Base-by-base conservation (phyloP, 2,888 invertebrate species). In the Boloria selene region DNA sequence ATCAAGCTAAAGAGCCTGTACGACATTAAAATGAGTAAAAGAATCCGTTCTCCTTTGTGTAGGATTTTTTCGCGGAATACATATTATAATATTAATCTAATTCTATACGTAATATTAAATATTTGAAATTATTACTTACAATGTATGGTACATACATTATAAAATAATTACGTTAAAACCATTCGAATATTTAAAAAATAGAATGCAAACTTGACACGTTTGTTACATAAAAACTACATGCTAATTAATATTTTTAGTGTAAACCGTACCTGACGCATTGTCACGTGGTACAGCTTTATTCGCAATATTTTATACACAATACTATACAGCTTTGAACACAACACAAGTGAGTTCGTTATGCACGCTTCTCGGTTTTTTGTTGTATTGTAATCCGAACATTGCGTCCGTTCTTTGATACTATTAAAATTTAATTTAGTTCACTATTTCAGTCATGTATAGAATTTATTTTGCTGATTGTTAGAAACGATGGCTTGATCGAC, bases 291-390 rank as follows among this genome's bases (percentile, higher is more conserved):
- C 17, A 17, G 63, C 44, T 51, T 50, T 26, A 56, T 56, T 17
- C 55, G 31, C 53, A 50, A 47, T 50, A 42, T 62, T 54, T 66
- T 60, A 31, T 62, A 67, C 67, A 74, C 65, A 71, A 68, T 70
- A 66, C 54, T 54, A 53, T 10, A 44, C 44, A 38, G 78, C 78
- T 81, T 80, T 77, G 73, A 82, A 79, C 70, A 75, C 79, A 73
- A 69, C 76, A 81, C 77, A 76, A 84, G 82, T 80, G 79, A 79
- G 79, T 84, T 86, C 81, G 83, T 85, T 84, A 72, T 73, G 72
- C 69, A 70, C 65, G 71, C 71, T 70, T 66, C 69, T 70, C 61
- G 65, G 56, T 58, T 69, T 66, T 64, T 69, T 72, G n/a, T 71
- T 69, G 61, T 65, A 70, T 67, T 71, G 65, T 63, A 61, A 65